Base-by-base conservation (phyloP, 2,797 vertebrate species). In the Liparis tanakae region DNA sequence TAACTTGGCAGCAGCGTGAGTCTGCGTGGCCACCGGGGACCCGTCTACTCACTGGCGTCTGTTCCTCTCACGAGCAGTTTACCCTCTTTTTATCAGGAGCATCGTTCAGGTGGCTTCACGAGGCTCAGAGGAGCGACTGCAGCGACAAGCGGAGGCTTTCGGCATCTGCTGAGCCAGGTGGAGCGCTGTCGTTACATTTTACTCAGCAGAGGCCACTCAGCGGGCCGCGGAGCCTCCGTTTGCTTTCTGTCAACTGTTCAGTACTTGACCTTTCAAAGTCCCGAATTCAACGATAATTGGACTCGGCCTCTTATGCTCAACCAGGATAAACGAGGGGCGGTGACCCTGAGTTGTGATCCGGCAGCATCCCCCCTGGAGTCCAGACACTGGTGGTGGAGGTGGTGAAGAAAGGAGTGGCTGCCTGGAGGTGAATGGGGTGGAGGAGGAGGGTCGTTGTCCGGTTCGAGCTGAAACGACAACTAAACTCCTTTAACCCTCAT, bases 1-100 rank as follows among this genome's bases (percentile, higher is more conserved):
- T 41, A 71, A 78, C 76, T 77, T 87, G 83, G 85, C 85, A 85
- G 72, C 70, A 4, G 67, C n/a, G 10, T 6, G 50, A 67, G 72
- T 60, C 51, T 74, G 2, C 44, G 18, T 13, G 53, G 63, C 67
- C 88, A 74, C 76, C 58, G 17, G 86, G 81, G 85, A 85, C 44
- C 65, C 1, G 69, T 79, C 75, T 54, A 62, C 77, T 63, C 70
- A 14, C 72, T 15, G 56, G 77, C 17, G 65, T 83, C 22, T 62
- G 0, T 73, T 69, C 69, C 44, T 48, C 8, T 48, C 41, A 14
- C 44, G 22, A 5, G 12, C 73, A 30, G 65, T 78, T 80, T 76
- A 71, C 63, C 72, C 62, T 34, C 25, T 56, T 64, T 22, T 54
- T 78, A 79, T 54, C 46, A 5, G 18, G 54, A 63, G 48, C 5